These are phyloP conservation scores for Dioctria rufipes DNA, from an alignment of 2,888 invertebrate species.

Conservation along the genomic window DNA sequence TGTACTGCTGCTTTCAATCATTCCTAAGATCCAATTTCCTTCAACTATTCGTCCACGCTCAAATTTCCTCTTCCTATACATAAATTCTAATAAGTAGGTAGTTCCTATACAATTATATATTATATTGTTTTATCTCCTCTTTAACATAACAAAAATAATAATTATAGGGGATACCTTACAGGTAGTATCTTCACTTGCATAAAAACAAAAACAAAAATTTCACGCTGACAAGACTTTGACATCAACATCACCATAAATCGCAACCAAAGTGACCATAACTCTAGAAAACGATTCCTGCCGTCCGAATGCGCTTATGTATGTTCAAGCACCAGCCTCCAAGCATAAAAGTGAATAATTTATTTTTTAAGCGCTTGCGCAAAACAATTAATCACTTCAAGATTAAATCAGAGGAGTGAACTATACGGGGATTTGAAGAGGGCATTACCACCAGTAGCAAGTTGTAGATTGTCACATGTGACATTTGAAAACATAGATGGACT, in stretches of 20 bases:
- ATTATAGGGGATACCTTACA: neutral
- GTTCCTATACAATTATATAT: too few relatives aligned
- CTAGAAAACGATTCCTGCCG: constrained; percentile 23
- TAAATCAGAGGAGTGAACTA: neutral
- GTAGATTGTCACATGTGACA: constrained; percentile 32
- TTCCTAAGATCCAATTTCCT: too few relatives aligned
- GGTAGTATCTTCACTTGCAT: constrained; percentile 2
- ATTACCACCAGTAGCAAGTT: constrained; percentile 43
- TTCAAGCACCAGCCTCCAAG: neutral
- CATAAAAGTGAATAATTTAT: neutral
- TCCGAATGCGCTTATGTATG: neutral
- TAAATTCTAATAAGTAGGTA: too few relatives aligned
- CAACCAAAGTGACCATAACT: constrained; percentile 43
- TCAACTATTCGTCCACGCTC: too few relatives aligned
- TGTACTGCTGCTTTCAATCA: too few relatives aligned
- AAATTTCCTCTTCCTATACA: too few relatives aligned
- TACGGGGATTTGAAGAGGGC: neutral
- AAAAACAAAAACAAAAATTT: constrained; percentile 6
- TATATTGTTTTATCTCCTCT: too few relatives aligned
- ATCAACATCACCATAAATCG: constrained; percentile 44
- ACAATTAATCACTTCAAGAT: constrained; percentile 29
- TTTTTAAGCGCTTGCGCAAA: neutral
- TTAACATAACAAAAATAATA: too few relatives aligned
- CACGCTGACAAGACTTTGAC: constrained; percentile 26
- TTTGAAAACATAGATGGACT: neutral